phyloP scores from a whole-genome alignment of 1,140 invertebrate species.

The Ephestia elutella region DNA sequence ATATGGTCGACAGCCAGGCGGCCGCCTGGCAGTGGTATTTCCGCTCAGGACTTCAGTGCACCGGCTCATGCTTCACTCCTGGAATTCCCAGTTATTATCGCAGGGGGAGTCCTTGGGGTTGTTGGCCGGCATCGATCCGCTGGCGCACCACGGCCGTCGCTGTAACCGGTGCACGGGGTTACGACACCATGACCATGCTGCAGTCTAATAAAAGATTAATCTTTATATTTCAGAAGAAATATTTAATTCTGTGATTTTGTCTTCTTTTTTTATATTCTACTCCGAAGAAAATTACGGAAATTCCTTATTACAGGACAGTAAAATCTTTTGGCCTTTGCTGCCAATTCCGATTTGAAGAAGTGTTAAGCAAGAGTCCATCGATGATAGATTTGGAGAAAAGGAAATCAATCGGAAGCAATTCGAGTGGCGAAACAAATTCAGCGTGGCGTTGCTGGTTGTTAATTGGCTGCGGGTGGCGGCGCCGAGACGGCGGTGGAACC shows the following conservation, averaged over 20 bases:
- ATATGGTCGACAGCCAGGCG: conserved; percentile 30
- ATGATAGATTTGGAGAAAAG: conserved; percentile 27
- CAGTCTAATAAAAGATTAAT: conserved; percentile 23
- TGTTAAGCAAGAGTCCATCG: conserved; percentile 15
- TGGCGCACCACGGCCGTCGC: conserved; percentile 37
- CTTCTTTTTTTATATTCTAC: no score
- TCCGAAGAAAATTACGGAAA: no score
- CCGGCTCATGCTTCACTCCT: conserved; percentile 34
- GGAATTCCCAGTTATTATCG: conserved; percentile 69
- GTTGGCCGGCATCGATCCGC: conserved; percentile 67
- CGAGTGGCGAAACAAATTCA: conserved; percentile 69
- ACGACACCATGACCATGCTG: conserved; percentile 43
- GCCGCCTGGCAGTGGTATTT: conserved; percentile 53
- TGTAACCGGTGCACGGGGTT: conserved; percentile 61
- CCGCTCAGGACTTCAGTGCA: conserved; percentile 43
- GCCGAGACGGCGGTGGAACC: conserved; percentile 72
- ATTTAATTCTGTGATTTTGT: neutral
- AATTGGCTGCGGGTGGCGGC: conserved; percentile 72
- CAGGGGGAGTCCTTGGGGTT: conserved; percentile 59
- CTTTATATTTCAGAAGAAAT: neutral
- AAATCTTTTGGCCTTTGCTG: neutral
- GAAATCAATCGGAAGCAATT: conserved; percentile 71
- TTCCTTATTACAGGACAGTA: no score
- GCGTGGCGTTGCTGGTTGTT: conserved; percentile 65
- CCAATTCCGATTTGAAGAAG: conserved; percentile 2